Conservation (phyloP, 1,140 invertebrate species). For the Drosophila watanabei region DNA sequence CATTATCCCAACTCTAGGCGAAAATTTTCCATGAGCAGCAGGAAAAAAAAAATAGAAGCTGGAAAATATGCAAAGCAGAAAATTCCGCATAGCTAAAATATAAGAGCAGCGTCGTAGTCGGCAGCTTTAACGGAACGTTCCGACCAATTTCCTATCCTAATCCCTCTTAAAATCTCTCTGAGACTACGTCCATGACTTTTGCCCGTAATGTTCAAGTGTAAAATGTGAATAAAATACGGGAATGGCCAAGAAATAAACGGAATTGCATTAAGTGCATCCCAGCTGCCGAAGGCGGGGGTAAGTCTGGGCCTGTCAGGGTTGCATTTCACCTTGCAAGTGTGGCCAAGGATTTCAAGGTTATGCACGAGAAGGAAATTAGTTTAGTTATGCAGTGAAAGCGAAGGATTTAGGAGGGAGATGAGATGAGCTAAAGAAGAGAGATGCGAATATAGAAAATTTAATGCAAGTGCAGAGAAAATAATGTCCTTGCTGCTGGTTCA, state of each 20-base stretch:
- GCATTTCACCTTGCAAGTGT: slow-evolving; percentile 44
- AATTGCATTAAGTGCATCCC: slow-evolving; percentile 67
- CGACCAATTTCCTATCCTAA: slow-evolving; percentile 23
- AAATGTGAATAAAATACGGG: slow-evolving; percentile 53
- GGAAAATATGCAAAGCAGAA: slow-evolving; percentile 66
- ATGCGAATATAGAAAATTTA: background rate
- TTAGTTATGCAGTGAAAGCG: slow-evolving; percentile 42
- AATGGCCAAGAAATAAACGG: slow-evolving; percentile 40
- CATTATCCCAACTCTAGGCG: slow-evolving; percentile 47
- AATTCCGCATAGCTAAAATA: slow-evolving; percentile 39
- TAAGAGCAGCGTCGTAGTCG: slow-evolving; percentile 6
- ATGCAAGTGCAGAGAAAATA: background rate
- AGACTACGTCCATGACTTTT: slow-evolving; percentile 17
- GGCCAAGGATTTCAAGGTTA: slow-evolving; percentile 45
- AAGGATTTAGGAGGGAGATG: slow-evolving; percentile 8
- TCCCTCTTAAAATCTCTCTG: slow-evolving; percentile 18
- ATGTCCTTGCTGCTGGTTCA: background rate
- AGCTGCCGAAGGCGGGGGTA: background rate
- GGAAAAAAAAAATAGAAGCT: slow-evolving; percentile 10
- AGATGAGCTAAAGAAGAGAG: background rate
- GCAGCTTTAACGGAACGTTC: slow-evolving; percentile 9
- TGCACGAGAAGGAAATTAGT: slow-evolving; percentile 46
- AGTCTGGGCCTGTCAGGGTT: background rate
- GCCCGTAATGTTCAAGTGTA: slow-evolving; percentile 27
- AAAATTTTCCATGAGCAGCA: slow-evolving; percentile 26